These are phyloP conservation scores for Oxyteleia sp. DNA, from an alignment of 2,888 invertebrate species.

Conservation along the genomic window DNA sequence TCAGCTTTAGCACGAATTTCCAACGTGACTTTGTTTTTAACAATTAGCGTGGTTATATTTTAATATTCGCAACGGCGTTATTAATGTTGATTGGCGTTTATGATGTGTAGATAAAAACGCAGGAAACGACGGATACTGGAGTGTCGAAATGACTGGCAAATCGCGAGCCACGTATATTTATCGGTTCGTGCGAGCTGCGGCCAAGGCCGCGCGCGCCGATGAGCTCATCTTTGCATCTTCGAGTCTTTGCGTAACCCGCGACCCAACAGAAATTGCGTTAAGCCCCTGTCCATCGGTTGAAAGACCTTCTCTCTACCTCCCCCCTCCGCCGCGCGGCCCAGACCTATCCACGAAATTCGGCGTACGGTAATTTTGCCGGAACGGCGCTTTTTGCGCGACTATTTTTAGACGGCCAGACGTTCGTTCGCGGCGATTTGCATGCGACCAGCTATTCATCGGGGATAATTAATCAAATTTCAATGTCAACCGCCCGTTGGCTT, in stretches of 20 bases:
- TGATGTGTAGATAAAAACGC: no score
- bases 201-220: constrained; percentile 76
- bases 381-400: constrained; percentile 37
- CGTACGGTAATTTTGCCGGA: constrained; percentile 46
- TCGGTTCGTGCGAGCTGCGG: constrained; percentile 73
- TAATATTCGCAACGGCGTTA: no score
- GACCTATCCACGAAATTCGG: constrained; percentile 57
- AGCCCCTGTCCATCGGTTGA: constrained; percentile 71
- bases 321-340: constrained; percentile 24
- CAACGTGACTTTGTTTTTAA: no score
- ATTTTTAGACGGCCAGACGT: constrained; percentile 42
- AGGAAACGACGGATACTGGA: constrained; percentile 42
- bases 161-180: constrained; percentile 75
- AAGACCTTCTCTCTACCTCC: constrained; percentile 49
- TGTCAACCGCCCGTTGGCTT: constrained; percentile 16
- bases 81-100: no score
- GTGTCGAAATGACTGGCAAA: constrained; percentile 64
- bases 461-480: constrained; percentile 32
- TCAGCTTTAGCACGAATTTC: no score
- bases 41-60: no score
- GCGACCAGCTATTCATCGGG: constrained; percentile 12
- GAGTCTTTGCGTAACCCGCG: constrained; percentile 78
- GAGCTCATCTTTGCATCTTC: constrained; percentile 74
- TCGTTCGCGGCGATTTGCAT: constrained; percentile 11
- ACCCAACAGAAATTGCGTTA: constrained; percentile 79